Percentiles rank a stretch among this genome's conserved stretches.
Conservation (phyloP, 2,888 invertebrate species). For the Hemistola chrysoprasaria region DNA sequence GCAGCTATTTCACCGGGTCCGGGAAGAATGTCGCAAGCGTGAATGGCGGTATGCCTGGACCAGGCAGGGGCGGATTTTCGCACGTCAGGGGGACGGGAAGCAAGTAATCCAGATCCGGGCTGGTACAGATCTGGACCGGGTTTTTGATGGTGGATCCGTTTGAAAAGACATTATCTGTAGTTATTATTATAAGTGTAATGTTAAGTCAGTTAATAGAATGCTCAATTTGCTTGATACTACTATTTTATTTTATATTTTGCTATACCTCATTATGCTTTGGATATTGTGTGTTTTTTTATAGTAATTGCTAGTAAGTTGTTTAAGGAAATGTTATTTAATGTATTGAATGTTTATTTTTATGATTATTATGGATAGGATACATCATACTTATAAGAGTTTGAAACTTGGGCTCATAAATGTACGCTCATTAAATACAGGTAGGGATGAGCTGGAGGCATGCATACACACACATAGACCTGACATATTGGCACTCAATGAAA, state of each 20-base stretch:
- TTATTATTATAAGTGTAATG: too few species aligned
- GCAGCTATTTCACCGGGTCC: neutral
- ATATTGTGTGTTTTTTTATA: too few species aligned
- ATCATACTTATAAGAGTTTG: too few species aligned
- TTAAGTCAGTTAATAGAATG: too few species aligned
- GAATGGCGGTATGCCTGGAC: conserved; percentile 7
- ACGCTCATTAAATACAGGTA: conserved; percentile 30
- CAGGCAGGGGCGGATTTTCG: neutral
- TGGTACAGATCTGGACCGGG: neutral
- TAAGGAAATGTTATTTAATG: too few species aligned
- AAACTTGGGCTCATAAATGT: conserved; percentile 28
- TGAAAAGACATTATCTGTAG: too few species aligned
- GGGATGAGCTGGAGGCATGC: conserved; percentile 24
- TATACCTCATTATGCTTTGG: too few species aligned
- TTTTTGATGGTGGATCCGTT: neutral
- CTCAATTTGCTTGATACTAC: too few species aligned
- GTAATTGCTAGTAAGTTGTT: too few species aligned
- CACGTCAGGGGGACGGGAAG: conserved; percentile 1
- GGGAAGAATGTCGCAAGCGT: neutral
- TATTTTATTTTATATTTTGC: too few species aligned
- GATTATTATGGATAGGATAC: too few species aligned
- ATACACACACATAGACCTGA: conserved; percentile 16
- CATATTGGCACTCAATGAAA: conserved; percentile 24
- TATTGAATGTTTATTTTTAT: too few species aligned
- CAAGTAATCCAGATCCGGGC: neutral